phyloP scores from a whole-genome alignment of 2,888 invertebrate genomes.

The Scaptomyza polygonia region DNA sequence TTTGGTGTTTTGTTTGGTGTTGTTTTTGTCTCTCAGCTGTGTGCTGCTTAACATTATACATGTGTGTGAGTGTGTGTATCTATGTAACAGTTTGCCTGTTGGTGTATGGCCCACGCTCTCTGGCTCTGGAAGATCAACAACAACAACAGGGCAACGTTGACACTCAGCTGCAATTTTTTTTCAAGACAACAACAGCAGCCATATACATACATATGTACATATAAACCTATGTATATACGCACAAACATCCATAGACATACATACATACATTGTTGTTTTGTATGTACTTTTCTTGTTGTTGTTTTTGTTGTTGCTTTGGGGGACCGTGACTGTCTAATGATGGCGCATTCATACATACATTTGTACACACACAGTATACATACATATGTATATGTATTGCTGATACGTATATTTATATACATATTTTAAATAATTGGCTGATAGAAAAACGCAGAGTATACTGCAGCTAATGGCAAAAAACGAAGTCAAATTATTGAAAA shows the following conservation, averaged over 20 bases:
- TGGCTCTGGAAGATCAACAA: slow-evolving; percentile 67
- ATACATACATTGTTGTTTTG: slow-evolving; percentile 12
- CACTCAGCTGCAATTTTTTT: slow-evolving; percentile 66
- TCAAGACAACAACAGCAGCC: slow-evolving; percentile 27
- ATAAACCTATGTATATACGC: not conserved
- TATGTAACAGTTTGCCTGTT: slow-evolving; percentile 12
- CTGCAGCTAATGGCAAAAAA: slow-evolving; percentile 4
- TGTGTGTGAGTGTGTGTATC: slow-evolving; percentile 4
- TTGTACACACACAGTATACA: too few species aligned
- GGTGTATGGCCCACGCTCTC: slow-evolving; percentile 53
- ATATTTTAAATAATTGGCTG: slow-evolving; percentile 28
- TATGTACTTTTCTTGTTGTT: slow-evolving; percentile 3
- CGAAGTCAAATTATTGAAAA: slow-evolving; percentile 33
- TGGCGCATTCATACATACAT: slow-evolving; percentile 11
- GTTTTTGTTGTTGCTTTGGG: slow-evolving; percentile 4
- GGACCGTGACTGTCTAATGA: slow-evolving; percentile 12
- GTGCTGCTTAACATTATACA: slow-evolving; percentile 23
- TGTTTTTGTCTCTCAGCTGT: slow-evolving; percentile 53
- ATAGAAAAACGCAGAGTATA: not conserved
- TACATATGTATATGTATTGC: slow-evolving; percentile 7
- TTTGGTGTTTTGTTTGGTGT: slow-evolving; percentile 37
- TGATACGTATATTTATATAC: slow-evolving; percentile 26
- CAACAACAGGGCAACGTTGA: slow-evolving; percentile 37
- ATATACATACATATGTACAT: slow-evolving; percentile 7
- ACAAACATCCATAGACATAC: slow-evolving; percentile 18